Percentiles rank a stretch among this genome's conserved stretches.
Evolutionary conservation across 2,888 invertebrate species (phyloP).

Genomic region (Lingula anatina): DNA sequence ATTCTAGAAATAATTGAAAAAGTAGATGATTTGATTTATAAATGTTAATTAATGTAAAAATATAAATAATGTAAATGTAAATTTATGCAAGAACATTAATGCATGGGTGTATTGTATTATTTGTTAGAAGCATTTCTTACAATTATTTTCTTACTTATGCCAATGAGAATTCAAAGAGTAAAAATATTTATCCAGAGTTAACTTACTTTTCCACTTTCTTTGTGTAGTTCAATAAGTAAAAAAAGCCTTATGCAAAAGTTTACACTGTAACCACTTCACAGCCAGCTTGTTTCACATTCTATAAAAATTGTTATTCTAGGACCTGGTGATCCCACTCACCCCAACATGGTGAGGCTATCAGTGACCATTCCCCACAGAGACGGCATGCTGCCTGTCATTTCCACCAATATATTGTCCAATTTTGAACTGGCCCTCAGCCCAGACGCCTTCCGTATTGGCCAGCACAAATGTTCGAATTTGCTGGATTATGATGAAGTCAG

Average conservation of each 20-base stretch:
- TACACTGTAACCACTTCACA: too few relatives aligned
- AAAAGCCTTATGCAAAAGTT: too few relatives aligned
- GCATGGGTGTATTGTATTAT: not conserved
- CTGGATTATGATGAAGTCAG: slow-evolving; percentile 33
- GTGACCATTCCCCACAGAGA: slow-evolving; percentile 49
- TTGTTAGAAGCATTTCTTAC: too few relatives aligned
- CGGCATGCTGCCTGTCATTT: slow-evolving; percentile 49
- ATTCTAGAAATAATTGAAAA: not conserved
- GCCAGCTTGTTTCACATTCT: too few relatives aligned
- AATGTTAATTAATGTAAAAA: not conserved
- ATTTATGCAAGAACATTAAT: too few relatives aligned
- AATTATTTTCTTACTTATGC: too few relatives aligned
- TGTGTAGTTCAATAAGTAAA: too few relatives aligned
- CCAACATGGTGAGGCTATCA: slow-evolving; percentile 42
- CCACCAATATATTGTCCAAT: slow-evolving; percentile 46
- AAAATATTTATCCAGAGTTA: too few relatives aligned
- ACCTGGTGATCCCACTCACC: slow-evolving; percentile 32
- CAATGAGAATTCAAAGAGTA: too few relatives aligned
- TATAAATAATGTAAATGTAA: not conserved
- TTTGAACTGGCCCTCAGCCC: slow-evolving; percentile 48
- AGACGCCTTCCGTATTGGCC: slow-evolving; percentile 41
- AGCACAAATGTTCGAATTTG: slow-evolving; percentile 49
- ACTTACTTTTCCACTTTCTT: too few relatives aligned
- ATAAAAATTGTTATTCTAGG: too few relatives aligned
- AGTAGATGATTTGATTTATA: not conserved